Conservation (phyloP, 1,140 invertebrate genomes). For the Tyrophagus putrescentiae region DNA sequence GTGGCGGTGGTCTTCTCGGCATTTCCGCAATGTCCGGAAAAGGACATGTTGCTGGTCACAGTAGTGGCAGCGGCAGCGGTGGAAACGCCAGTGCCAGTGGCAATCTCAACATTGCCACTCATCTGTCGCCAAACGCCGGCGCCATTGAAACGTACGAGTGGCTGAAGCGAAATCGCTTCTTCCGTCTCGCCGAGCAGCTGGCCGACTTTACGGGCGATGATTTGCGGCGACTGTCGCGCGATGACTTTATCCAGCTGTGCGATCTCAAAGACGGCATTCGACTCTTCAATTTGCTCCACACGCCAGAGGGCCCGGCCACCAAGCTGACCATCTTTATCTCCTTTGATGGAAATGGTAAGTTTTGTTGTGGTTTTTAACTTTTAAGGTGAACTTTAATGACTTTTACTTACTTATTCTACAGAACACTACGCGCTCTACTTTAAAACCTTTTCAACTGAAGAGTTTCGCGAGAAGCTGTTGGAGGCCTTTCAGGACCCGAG, state of each 20-base stretch:
- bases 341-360: constrained; percentile 4
- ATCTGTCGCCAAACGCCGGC: constrained; percentile 45
- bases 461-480: constrained; percentile 21
- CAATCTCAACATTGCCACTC: background rate
- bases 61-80: background rate
- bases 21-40: too few species aligned
- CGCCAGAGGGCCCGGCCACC: constrained; percentile 30
- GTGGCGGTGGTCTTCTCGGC: too few species aligned
- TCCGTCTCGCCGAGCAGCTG: constrained; percentile 54
- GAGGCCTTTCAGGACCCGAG: constrained; percentile 8
- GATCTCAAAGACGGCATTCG: constrained; percentile 74
- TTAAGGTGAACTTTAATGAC: constrained; percentile 11
- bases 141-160: constrained; percentile 58
- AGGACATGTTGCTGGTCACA: too few species aligned
- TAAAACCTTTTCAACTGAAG: constrained; percentile 21
- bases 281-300: constrained; percentile 65
- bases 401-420: background rate
- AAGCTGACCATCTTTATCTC: constrained; percentile 18
- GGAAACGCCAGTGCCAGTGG: background rate
- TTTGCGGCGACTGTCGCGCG: constrained; percentile 62
- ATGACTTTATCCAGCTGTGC: constrained; percentile 84
- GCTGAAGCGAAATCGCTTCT: constrained; percentile 60
- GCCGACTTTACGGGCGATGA: constrained; percentile 68
- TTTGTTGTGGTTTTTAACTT: constrained; percentile 18
- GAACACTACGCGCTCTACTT: constrained; percentile 24